These are phyloP conservation scores for Heloderma charlesbogerti DNA, from an alignment of 2,113 vertebrate species.

Conservation along the genomic window DNA sequence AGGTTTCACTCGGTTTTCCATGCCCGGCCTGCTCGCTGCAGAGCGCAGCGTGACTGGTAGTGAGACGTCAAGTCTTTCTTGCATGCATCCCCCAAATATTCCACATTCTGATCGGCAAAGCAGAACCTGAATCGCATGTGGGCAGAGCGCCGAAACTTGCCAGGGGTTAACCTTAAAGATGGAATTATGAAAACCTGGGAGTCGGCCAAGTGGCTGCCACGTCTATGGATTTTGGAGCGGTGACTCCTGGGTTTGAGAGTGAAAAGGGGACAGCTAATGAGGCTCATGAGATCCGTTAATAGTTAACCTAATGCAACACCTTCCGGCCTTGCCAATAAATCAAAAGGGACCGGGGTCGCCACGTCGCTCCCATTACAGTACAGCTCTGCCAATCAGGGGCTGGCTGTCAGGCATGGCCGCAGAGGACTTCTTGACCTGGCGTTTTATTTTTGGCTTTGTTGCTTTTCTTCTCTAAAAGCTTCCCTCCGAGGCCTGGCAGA, in stretches of 20 bases:
- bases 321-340: slow-evolving; percentile 59
- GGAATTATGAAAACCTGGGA: slow-evolving; percentile 5
- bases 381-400: slow-evolving; percentile 18
- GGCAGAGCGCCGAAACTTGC: background rate
- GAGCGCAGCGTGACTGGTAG: background rate
- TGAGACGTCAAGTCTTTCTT: background rate
- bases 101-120: fast-evolving
- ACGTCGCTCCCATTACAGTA: fast-evolving
- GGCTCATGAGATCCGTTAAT: slow-evolving; percentile 75
- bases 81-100: fast-evolving
- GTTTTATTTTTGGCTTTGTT: fast-evolving
- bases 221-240: slow-evolving; percentile 70
- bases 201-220: slow-evolving; percentile 65
- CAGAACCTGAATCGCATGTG: fast-evolving
- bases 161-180: slow-evolving; percentile 48
- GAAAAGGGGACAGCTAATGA: slow-evolving; percentile 69
- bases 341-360: slow-evolving; percentile 1
- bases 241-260: slow-evolving; percentile 61
- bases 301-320: slow-evolving; percentile 70
- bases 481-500: background rate
- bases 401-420: fast-evolving
- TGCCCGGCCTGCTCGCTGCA: background rate
- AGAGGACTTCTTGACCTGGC: background rate
- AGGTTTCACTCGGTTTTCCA: background rate
- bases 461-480: background rate